A percentile compares a stretch with the other conserved stretches of the same genome.
Evolutionary conservation across 2,797 vertebrate genomes (phyloP).

Genomic region (Leontocebus nigricollis): DNA sequence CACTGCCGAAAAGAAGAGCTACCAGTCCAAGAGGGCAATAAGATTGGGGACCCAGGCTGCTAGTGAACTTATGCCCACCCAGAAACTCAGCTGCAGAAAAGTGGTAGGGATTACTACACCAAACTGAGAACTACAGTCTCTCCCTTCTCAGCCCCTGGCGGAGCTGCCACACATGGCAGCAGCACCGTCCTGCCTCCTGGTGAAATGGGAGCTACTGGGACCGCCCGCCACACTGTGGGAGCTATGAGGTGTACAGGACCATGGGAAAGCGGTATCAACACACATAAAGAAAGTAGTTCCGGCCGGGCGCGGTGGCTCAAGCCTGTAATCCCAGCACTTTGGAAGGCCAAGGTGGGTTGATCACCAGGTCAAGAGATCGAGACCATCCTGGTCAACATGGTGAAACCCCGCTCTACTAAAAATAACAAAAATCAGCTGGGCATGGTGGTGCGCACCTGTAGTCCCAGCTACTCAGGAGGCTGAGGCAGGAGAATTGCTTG

Average conservation of each 20-base stretch:
- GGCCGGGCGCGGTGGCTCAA: too few relatives aligned
- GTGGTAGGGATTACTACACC: accelerated
- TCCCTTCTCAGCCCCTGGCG: not conserved
- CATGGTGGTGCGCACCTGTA: too few relatives aligned
- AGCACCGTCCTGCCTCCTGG: not conserved
- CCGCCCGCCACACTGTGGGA: not conserved
- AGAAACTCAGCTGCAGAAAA: not conserved
- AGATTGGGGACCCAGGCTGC: not conserved
- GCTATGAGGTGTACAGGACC: not conserved
- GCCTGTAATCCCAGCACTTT: too few relatives aligned
- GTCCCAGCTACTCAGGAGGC: too few relatives aligned
- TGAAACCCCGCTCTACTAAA: too few relatives aligned
- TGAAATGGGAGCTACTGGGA: not conserved
- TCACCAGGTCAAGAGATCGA: too few relatives aligned
- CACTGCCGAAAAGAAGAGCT: accelerated
- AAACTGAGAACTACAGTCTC: not conserved
- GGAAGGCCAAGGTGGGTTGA: too few relatives aligned
- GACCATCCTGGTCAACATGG: too few relatives aligned
- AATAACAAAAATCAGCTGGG: too few relatives aligned
- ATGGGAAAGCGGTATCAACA: not conserved
- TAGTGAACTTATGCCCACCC: not conserved
- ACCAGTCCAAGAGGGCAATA: not conserved
- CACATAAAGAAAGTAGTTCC: not conserved
- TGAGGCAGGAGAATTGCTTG: too few relatives aligned
- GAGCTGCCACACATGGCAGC: accelerated